Evolutionary conservation across 2,113 vertebrate species (phyloP).

Genomic region (Albula glossodonta): DNA sequence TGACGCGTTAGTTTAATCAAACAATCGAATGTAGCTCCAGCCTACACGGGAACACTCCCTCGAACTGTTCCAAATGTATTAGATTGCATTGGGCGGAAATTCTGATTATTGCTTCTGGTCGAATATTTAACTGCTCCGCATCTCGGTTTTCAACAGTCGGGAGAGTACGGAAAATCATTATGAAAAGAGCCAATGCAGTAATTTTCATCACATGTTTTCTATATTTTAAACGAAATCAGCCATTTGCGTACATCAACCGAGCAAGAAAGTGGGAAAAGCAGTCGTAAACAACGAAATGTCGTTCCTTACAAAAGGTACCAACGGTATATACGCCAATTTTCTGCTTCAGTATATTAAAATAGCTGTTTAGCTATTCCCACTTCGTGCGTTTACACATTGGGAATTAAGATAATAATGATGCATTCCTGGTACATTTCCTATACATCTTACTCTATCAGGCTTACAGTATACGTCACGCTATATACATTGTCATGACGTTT

Average conservation of each 20-base stretch:
- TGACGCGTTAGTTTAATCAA: too few relatives aligned
- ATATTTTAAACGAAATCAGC: background rate
- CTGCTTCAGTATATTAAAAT: background rate
- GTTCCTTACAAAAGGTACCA: background rate
- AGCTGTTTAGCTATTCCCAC: background rate
- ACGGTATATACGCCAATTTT: too few relatives aligned
- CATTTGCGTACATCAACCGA: background rate
- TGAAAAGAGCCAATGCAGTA: background rate
- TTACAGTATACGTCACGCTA: background rate
- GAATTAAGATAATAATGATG: background rate
- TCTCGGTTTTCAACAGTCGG: background rate
- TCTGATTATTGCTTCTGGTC: too few relatives aligned
- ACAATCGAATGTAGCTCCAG: too few relatives aligned
- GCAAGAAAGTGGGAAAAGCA: background rate
- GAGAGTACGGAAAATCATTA: background rate
- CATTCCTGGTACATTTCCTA: background rate
- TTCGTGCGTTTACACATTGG: background rate
- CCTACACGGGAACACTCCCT: too few relatives aligned
- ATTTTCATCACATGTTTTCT: background rate
- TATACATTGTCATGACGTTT: slow-evolving; percentile 16
- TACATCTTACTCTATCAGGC: background rate
- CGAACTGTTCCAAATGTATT: background rate
- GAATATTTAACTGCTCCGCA: background rate
- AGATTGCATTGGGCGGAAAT: too few relatives aligned
- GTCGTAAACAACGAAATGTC: background rate